Percentiles rank a stretch among this genome's conserved stretches.
These are phyloP conservation scores for Ptiloglossa arizonensis DNA, from an alignment of 1,140 invertebrate genomes.

Conservation along the genomic window DNA sequence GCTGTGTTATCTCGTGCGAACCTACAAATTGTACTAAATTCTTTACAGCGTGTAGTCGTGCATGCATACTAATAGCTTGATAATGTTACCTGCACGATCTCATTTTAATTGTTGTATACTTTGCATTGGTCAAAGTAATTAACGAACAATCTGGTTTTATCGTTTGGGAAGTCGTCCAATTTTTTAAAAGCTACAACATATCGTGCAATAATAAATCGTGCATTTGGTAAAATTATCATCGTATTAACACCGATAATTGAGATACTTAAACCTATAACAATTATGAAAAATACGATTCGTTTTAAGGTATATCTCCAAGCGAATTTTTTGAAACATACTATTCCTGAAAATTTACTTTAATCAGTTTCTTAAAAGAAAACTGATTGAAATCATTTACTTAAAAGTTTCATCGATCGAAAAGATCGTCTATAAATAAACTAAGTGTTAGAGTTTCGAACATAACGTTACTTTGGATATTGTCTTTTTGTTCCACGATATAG, in stretches of 20 bases:
- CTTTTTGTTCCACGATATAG: neutral
- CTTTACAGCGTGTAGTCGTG: neutral
- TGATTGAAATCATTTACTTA: no score
- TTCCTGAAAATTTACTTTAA: no score
- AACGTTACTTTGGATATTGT: neutral
- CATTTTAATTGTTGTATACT: neutral
- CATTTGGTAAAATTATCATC: no score
- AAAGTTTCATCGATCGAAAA: no score
- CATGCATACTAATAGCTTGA: slow-evolving; percentile 5
- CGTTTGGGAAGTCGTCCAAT: neutral
- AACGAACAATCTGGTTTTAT: neutral
- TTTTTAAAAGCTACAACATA: neutral
- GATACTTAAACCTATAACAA: no score
- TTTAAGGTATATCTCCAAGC: no score
- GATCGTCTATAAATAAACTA: no score
- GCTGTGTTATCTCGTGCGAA: neutral
- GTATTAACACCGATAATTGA: no score
- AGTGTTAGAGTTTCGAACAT: neutral
- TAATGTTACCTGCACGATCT: neutral
- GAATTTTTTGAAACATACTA: no score
- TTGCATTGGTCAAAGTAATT: neutral
- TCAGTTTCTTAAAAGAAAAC: no score
- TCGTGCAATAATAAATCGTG: no score
- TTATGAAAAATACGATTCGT: no score
- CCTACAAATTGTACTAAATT: neutral